Percentiles rank a stretch among this genome's conserved stretches.
These are phyloP conservation scores for Acanthurus tractus DNA, from an alignment of 2,797 vertebrate genomes.

Conservation along the genomic window DNA sequence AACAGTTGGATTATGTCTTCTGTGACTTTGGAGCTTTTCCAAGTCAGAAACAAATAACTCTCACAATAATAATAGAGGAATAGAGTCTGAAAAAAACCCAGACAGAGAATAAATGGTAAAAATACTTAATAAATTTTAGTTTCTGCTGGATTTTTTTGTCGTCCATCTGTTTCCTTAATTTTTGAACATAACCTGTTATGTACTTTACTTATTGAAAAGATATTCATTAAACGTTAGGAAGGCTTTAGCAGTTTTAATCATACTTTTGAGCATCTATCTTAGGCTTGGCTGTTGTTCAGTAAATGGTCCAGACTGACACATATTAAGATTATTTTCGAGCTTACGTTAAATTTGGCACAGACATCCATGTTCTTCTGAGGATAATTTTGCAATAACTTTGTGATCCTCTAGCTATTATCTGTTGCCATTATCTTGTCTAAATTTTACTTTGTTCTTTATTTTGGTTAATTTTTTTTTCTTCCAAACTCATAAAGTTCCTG, in stretches of 20 bases:
- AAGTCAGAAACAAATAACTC: neutral
- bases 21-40: neutral
- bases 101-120: neutral
- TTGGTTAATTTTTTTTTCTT: no score
- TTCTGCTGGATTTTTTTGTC: neutral
- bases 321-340: neutral
- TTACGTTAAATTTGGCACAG: no score
- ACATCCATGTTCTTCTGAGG: no score
- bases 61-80: neutral
- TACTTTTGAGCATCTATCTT: neutral
- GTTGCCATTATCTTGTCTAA: no score
- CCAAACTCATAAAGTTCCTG: no score
- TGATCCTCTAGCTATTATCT: no score
- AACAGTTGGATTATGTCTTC: neutral
- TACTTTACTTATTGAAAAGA: neutral
- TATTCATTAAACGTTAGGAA: neutral
- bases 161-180: neutral
- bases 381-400: no score
- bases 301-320: neutral
- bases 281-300: neutral
- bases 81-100: neutral
- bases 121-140: neutral
- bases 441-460: no score
- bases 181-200: neutral
- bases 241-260: neutral